phyloP scores from a whole-genome alignment of 2,888 invertebrate genomes.

The Dyspetes luteomarginatus region DNA sequence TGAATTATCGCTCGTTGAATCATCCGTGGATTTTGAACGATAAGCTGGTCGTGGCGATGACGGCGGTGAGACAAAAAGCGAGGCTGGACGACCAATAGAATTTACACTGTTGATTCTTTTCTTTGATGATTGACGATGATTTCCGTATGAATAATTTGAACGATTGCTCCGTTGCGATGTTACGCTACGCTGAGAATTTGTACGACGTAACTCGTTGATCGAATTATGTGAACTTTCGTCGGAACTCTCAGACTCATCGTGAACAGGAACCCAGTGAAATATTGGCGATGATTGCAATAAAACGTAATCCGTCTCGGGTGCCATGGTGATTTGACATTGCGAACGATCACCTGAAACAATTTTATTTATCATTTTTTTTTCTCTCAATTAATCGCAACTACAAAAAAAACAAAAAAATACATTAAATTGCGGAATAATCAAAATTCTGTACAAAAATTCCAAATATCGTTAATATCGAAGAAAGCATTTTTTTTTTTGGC shows the following conservation, averaged over 20 bases:
- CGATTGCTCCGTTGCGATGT: constrained; percentile 76
- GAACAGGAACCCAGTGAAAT: constrained; percentile 84
- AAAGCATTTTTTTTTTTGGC: constrained; percentile 9
- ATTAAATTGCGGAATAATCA: neutral
- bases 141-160: constrained; percentile 74
- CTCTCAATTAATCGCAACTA: too few relatives aligned
- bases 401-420: neutral
- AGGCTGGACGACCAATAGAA: constrained; percentile 71
- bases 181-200: constrained; percentile 79
- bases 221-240: constrained; percentile 84
- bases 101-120: constrained; percentile 58
- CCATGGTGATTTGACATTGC: constrained; percentile 81
- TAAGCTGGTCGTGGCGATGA: constrained; percentile 77
- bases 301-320: constrained; percentile 85
- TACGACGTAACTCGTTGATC: constrained; percentile 74
- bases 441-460: neutral
- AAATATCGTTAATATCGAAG: constrained; percentile 4
- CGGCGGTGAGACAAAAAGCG: constrained; percentile 78
- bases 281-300: constrained; percentile 85
- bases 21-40: constrained; percentile 79
- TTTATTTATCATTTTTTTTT: too few relatives aligned
- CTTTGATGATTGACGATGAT: constrained; percentile 54
- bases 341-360: constrained; percentile 79
- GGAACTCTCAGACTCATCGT: constrained; percentile 81
- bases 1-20: constrained; percentile 64